Base-by-base conservation (phyloP, 2,888 invertebrate species). In the Polietes domitor region DNA sequence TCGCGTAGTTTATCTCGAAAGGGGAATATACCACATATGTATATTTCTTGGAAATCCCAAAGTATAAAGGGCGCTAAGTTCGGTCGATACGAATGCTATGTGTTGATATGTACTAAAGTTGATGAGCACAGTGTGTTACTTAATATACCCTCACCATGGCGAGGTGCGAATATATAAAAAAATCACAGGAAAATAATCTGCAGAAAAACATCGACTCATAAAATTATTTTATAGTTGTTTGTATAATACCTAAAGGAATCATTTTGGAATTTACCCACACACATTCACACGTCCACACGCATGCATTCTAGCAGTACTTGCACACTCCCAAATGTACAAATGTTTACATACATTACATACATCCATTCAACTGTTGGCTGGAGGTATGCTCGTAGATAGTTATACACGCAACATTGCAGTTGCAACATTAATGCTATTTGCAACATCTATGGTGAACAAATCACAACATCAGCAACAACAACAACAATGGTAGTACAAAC, bases 141-240 rank as follows among this genome's bases (percentile, higher is more conserved):
- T n/a, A n/a, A n/a, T n/a, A n/a, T n/a, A n/a, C n/a, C n/a, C n/a
- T n/a, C n/a, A n/a, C n/a, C n/a, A n/a, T n/a, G n/a, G n/a, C n/a
- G n/a, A n/a, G n/a, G n/a, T n/a, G n/a, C n/a, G n/a, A n/a, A n/a
- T 32, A 7, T 32, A 32, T 5, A 32, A 32, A 32, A 32, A 32
- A 32, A n/a, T n/a, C n/a, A n/a, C n/a, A 32, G 32, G 32, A 32
- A 9, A 47, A 32, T 32, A 32, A 32, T 32, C 32, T 55, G 5
- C 28, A 71, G 41, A 24, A 24, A 26, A 50, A 50, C 24, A 41
- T n/a, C 26, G 21, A 70, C 61, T 73, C 68, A 73, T 73, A 58
- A 65, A 77, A 77, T 81, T 77, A 73, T 73, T 77, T 77, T 77
- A 58, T 77, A 77, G 15, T 77, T 68, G 71, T 77, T 58, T 68